These are phyloP conservation scores for Cerastis rubricosa DNA, from an alignment of 2,888 invertebrate genomes.

Conservation along the genomic window DNA sequence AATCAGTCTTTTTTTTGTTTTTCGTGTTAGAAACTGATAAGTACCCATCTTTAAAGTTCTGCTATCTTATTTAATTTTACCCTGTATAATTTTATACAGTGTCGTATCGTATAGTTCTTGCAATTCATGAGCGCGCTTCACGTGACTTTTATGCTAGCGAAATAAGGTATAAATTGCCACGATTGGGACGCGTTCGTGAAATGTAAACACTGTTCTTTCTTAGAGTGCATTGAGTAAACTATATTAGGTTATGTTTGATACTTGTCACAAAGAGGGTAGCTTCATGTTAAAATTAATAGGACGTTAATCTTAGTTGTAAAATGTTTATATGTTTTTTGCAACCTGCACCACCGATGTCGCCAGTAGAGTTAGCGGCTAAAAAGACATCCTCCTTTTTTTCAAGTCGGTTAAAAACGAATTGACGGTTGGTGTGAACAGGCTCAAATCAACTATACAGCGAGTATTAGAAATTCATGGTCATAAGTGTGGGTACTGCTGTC, in stretches of 20 bases:
- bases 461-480: neutral
- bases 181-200: conserved; percentile 4
- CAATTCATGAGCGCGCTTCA: neutral
- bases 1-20: neutral
- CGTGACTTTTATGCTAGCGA: neutral
- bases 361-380: neutral
- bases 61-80: conserved; percentile 1
- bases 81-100: conserved; percentile 54
- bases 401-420: neutral
- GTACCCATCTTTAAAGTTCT: neutral
- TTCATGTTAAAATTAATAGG: conserved; percentile 55
- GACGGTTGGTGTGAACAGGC: neutral
- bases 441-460: neutral
- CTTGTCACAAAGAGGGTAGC: conserved; percentile 65
- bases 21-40: neutral
- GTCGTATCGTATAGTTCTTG: conserved; percentile 10
- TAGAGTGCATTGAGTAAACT: conserved; percentile 45
- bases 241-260: conserved; percentile 52
- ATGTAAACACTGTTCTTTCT: conserved; percentile 21
- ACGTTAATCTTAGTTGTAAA: conserved; percentile 58
- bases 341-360: neutral
- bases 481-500: neutral
- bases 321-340: conserved; percentile 55
- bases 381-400: neutral
- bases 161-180: neutral